These are phyloP conservation scores for Pseudomyrmex flavicornis DNA, from an alignment of 1,140 invertebrate genomes.

Conservation along the genomic window DNA sequence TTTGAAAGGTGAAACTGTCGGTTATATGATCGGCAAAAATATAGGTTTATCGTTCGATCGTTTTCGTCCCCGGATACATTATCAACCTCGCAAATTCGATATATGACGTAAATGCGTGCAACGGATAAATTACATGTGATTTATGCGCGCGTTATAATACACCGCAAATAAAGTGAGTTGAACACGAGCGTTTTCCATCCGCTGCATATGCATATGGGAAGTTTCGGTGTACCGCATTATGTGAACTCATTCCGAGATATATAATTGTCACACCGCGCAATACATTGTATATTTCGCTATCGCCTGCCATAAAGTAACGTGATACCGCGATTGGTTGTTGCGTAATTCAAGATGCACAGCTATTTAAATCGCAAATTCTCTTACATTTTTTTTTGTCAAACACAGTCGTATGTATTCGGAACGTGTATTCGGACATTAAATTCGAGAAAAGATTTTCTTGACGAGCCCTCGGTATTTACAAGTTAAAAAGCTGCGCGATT, in stretches of 20 bases:
- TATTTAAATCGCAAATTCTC: neutral
- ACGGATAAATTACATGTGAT: constrained; percentile 47
- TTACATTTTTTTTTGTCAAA: neutral
- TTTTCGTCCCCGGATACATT: constrained; percentile 14
- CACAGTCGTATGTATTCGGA: neutral
- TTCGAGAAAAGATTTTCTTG: neutral
- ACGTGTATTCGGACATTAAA: neutral
- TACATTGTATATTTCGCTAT: neutral
- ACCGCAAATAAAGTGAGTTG: constrained; percentile 49
- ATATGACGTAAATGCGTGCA: constrained; percentile 41
- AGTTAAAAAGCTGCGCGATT: neutral
- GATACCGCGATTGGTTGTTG: neutral
- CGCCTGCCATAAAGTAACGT: neutral
- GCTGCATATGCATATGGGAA: neutral
- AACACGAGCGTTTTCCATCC: constrained; percentile 32
- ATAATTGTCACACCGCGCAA: constrained; percentile 26
- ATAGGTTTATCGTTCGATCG: constrained; percentile 37
- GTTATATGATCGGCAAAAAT: constrained; percentile 53
- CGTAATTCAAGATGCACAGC: neutral
- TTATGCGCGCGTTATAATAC: constrained; percentile 46
- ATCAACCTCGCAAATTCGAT: constrained; percentile 47
- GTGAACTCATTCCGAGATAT: constrained; percentile 12
- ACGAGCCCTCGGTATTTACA: no score
- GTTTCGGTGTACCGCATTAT: constrained; percentile 34
- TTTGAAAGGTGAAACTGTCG: constrained; percentile 56